phyloP scores from a whole-genome alignment of 2,888 invertebrate species.

The Iselma pallidipennis region DNA sequence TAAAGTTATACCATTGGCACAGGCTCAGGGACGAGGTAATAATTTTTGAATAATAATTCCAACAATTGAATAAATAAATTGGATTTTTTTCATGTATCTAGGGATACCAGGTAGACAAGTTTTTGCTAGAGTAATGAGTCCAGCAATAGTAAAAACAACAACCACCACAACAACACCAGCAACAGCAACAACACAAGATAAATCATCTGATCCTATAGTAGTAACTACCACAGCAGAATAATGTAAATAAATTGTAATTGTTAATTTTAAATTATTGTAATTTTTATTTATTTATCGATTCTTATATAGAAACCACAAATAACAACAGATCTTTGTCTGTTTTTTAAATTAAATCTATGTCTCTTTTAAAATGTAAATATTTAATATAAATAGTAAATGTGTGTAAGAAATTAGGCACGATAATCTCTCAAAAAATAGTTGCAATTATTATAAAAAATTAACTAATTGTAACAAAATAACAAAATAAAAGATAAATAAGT shows the following conservation, averaged over 20 bases:
- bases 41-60: not conserved
- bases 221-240: not conserved
- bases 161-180: conserved; percentile 26
- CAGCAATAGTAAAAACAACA: conserved; percentile 40
- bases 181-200: conserved; percentile 3
- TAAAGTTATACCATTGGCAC: conserved; percentile 63
- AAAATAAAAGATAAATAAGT: no score
- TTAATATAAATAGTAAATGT: no score
- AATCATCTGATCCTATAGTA: conserved; percentile 11
- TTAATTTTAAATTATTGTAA: not conserved
- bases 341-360: no score
- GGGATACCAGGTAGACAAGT: conserved; percentile 54
- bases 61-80: not conserved
- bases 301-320: no score
- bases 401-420: no score
- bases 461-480: no score
- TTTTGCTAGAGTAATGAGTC: conserved; percentile 58
- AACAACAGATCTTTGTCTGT: no score
- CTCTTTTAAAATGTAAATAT: no score
- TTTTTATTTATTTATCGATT: not conserved
- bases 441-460: no score
- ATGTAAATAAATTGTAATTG: not conserved
- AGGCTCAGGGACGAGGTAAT: conserved; percentile 51
- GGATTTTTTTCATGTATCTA: conserved; percentile 29
- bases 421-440: no score